A percentile compares a stretch with the other conserved stretches of the same genome.
phyloP scores from a whole-genome alignment of 2,113 vertebrate genomes.

The Pavo muticus region DNA sequence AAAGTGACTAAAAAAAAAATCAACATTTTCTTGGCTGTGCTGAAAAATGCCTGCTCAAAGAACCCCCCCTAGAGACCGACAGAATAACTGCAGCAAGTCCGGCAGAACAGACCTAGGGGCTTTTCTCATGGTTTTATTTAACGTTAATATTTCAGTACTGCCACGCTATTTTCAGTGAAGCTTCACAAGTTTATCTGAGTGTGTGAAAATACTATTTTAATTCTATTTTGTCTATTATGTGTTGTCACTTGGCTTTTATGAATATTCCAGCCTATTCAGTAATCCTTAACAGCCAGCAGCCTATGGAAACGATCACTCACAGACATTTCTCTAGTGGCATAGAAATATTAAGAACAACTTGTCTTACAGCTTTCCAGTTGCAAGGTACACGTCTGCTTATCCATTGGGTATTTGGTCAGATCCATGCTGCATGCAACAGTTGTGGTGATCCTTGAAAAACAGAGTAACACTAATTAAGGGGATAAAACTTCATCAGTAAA shows the following conservation, averaged over 20 bases:
- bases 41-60: slow-evolving; percentile 19
- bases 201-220: background rate
- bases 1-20: background rate
- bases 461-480: background rate
- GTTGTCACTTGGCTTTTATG: background rate
- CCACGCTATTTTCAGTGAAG: background rate
- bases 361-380: slow-evolving; percentile 94
- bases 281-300: background rate
- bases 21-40: background rate
- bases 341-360: background rate
- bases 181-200: background rate
- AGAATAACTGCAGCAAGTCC: slow-evolving; percentile 8
- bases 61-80: slow-evolving; percentile 42
- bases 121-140: background rate
- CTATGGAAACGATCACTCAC: background rate
- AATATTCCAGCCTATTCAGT: background rate
- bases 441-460: slow-evolving; percentile 84
- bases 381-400: slow-evolving; percentile 91
- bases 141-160: background rate
- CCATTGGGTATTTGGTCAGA: slow-evolving; percentile 93
- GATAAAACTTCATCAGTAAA: background rate
- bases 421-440: slow-evolving; percentile 94
- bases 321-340: background rate
- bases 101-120: background rate
- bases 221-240: background rate